Base-by-base conservation (phyloP, 2,888 invertebrate genomes). In the Bursaphelenchus okinawaensis region DNA sequence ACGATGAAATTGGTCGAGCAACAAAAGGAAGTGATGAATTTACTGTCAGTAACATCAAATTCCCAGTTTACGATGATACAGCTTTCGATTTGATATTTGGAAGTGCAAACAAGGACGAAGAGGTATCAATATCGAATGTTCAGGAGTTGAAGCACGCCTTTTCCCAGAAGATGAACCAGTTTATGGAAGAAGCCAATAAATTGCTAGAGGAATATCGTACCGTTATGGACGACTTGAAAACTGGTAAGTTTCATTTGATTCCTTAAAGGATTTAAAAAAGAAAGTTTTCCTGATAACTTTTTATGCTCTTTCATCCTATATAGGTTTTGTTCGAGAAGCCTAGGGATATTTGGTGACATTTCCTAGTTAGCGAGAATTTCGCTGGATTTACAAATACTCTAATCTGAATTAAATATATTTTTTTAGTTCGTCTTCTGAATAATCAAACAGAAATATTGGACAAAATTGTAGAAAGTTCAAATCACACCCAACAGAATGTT, bases 51-150 rank as follows among this genome's bases (percentile, higher is more conserved):
- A 71, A 71, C 58, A 62, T 70, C 12, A 54, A 58, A 20, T 57
- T 70, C 24, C 70, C 70, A 7, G 70, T 70, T n/a, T 70, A 67
- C 63, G 70, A 68, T 51, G 55, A 58, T 8, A 68, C 68, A 24
- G 66, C 66, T 24, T 51, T 66, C 23, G 9, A 70, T n/a, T 23
- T 63, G 28, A 23, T 66, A 7, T 66, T 66, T 23, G 50, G 19
- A 40, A 16, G 16, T 16, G 16, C 19, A 16, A 9, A 40, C 16
- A 16, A 9, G 50, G 16, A 16, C 50, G 19, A 9, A 40, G 16
- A 54, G 57, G 60, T 62, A 20, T 19, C 62, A 7, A 7, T 60
- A 7, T 8, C 8, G 7, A 7, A 59, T 6, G 8, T 65, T 7
- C 26, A 9, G 19, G 63, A 65, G 7, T 62, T 65, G 9, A 65